Evolutionary conservation across 2,888 invertebrate genomes (phyloP), one percentile per base, ranked within the genome.

Genomic region (Adineta ricciae): DNA sequence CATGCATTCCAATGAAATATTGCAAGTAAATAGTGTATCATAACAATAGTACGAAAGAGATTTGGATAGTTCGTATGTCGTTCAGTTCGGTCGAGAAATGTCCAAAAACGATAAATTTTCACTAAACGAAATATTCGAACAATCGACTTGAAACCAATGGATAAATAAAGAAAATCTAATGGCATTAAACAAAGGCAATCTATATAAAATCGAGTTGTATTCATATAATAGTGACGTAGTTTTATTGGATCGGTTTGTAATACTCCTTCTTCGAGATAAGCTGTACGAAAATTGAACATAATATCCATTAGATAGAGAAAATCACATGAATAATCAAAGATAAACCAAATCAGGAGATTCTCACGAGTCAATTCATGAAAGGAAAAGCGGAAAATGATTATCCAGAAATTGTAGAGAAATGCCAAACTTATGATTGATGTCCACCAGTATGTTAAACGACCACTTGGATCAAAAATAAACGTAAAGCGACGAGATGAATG

Each of bases 1-100:
- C 97, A 98, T 90, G 97, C 97, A 92, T 98, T 98, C 97, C 97
- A 98, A 93, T 98, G 98, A 92, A 97, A 97, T 92, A 97, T 95
- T 92, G 96, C 96, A 92, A 97, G 93, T 90, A 97, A 93, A 93
- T 96, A 96, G 93, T 97, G 96, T 86, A 90, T 88, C 46, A 91
- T 87, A 11, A 90, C 89, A 11, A 89, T 84, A 1, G 90, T 90
- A n/a, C 91, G 88, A 84, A 91, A 96, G 89, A 97, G 93, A 92
- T 98, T 98, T 87, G 97, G 97, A 92, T 97, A 98, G 93, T 97
- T 98, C 88, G 97, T 97, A 91, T 98, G 97, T 87, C 97, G 93
- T 91, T 98, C 98, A 86, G 97, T 97, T 88, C 97, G 93, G 92
- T 98, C 97, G 94, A 97, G 94, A 92, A 97, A 97, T 89, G 96